Percentiles rank a stretch among this genome's conserved stretches.
Evolutionary conservation across 2,113 vertebrate species (phyloP).

Genomic region (Loxodonta africana): DNA sequence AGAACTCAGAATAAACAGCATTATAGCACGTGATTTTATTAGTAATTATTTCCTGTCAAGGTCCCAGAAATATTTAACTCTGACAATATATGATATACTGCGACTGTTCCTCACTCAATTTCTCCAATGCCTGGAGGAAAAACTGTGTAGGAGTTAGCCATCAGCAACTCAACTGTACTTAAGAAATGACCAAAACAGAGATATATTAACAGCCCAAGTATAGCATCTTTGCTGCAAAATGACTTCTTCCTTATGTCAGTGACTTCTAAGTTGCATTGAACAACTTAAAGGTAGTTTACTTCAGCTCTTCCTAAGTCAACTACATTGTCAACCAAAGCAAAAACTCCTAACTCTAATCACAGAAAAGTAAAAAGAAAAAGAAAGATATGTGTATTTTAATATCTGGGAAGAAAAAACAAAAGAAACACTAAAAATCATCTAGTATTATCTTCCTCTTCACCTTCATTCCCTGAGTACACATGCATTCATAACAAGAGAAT

Average conservation of each 20-base stretch:
- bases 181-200: background rate
- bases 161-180: background rate
- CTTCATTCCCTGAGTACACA: background rate
- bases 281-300: background rate
- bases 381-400: background rate
- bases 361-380: background rate
- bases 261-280: background rate
- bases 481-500: background rate
- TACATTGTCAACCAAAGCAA: background rate
- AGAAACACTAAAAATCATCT: background rate
- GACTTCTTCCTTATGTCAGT: background rate
- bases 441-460: background rate
- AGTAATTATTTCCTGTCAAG: constrained; percentile 22
- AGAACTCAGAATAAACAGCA: background rate
- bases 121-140: background rate
- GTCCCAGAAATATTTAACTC: background rate
- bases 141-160: background rate
- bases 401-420: background rate
- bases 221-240: background rate
- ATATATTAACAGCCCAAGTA: background rate
- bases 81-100: background rate
- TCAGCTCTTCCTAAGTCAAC: background rate
- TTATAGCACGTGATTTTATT: background rate
- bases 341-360: background rate
- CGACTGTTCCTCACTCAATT: background rate